Evolutionary conservation across 2,888 invertebrate species (phyloP).

Genomic region (Heteromyza rotundicornis): DNA sequence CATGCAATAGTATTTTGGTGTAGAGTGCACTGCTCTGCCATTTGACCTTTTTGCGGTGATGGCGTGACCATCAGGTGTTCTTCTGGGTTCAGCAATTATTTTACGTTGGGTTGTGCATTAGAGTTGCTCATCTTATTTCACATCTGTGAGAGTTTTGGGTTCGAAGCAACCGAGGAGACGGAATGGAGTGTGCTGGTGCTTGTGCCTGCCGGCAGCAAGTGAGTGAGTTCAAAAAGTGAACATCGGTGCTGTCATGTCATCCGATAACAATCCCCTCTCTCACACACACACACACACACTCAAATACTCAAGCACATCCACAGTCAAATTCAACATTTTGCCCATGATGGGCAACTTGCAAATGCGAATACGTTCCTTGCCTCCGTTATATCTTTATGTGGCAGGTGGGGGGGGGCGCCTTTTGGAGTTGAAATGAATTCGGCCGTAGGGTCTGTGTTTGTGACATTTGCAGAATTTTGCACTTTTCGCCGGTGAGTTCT

Average conservation of each 20-base stretch:
- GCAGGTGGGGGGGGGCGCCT: no score
- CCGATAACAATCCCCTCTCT: neutral
- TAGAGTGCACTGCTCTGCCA: constrained; percentile 16
- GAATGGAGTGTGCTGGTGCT: no score
- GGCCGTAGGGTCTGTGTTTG: neutral
- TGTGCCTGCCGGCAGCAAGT: no score
- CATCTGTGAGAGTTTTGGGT: neutral
- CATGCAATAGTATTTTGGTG: constrained; percentile 49
- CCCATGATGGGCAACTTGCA: no score
- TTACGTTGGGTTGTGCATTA: neutral
- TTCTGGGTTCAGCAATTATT: neutral
- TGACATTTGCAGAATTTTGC: neutral
- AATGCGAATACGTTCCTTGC: no score
- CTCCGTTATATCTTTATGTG: no score
- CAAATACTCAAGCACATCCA: neutral
- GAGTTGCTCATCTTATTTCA: neutral
- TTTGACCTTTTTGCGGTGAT: neutral
- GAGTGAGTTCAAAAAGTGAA: neutral
- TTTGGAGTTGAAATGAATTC: constrained; percentile 39
- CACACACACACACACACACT: neutral
- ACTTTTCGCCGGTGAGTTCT: neutral
- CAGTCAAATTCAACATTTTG: no score
- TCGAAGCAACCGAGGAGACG: no score
- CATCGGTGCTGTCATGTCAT: neutral
- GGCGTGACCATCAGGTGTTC: neutral